A percentile compares a stretch with the other conserved stretches of the same genome.
Conservation (phyloP, 2,797 vertebrate species). For the Cyclopterus lumpus region DNA sequence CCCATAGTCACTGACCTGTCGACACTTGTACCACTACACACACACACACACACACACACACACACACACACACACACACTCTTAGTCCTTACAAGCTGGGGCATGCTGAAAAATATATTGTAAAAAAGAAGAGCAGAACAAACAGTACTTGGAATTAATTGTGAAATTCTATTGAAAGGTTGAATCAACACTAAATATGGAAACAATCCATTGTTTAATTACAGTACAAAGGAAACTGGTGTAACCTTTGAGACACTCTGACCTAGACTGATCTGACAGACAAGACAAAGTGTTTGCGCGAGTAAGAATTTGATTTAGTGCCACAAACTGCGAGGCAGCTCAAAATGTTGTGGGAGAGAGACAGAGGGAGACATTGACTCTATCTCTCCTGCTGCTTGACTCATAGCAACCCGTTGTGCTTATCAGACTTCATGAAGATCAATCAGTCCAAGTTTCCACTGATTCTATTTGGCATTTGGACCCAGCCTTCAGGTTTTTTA, state of each 20-base stretch:
- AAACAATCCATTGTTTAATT: slow-evolving; percentile 25
- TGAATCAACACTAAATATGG: slow-evolving; percentile 29
- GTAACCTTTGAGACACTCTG: slow-evolving; percentile 14
- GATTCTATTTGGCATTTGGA: slow-evolving; percentile 34
- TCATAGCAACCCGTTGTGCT: slow-evolving; percentile 29
- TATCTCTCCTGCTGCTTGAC: slow-evolving; percentile 31
- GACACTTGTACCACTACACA: slow-evolving; percentile 46
- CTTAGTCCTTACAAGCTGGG: not conserved
- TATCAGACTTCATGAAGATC: slow-evolving; percentile 65
- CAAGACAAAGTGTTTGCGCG: slow-evolving; percentile 1
- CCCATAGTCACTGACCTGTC: slow-evolving; percentile 66
- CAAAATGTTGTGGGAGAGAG: not conserved
- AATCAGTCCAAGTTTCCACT: slow-evolving; percentile 25
- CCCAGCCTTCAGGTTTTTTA: not conserved
- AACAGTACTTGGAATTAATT: slow-evolving; percentile 11
- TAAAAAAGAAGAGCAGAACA: slow-evolving; percentile 28
- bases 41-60: slow-evolving; percentile 24
- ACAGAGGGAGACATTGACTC: slow-evolving; percentile 14
- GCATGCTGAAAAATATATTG: slow-evolving; percentile 28
- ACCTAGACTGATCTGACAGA: slow-evolving; percentile 24
- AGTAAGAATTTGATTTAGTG: slow-evolving; percentile 11
- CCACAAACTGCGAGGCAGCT: slow-evolving; percentile 1
- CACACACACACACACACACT: not conserved
- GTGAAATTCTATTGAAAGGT: not conserved
- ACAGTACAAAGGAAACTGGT: slow-evolving; percentile 1